Base-by-base conservation (phyloP, 2,888 invertebrate species). In the Stramonita haemastoma region DNA sequence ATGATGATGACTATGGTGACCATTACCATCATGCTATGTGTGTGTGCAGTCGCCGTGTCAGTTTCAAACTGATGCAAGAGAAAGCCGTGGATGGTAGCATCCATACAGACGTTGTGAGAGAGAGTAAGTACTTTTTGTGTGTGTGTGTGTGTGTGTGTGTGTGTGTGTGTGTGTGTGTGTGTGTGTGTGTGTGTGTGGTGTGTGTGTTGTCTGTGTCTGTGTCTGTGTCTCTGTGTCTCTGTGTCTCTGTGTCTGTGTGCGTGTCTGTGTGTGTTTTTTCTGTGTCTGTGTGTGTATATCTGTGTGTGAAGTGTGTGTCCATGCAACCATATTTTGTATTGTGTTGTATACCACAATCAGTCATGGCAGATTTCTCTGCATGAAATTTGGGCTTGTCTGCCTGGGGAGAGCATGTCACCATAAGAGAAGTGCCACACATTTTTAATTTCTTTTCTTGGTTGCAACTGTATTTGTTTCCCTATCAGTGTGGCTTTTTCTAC, bases 41-140 rank as follows among this genome's bases (percentile, higher is more conserved):
- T 60, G 22, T 34, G n/a, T 70, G 60, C 81, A 87, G 83, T 29
- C 87, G 87, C 15, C 87, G 87, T 70, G 70, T 89, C n/a, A 84
- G 83, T 29, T 89, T 87, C 83, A 87, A 83, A 70, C 17, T 70
- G 83, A 87, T 83, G 87, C 89, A 89, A 11, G 89, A 89, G 56
- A 89, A 85, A 26, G 70, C 36, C n/a, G 87, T 87, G 57, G 87
- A 89, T 83, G 83, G 46, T 19, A 36, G 83, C 19, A 19, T 15
- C 36, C 19, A 36, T 29, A 46, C 36, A 56, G 89, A 86, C 17
- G 87, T 89, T 5, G 17, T 34, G n/a, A 17, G 81, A 29, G 83
- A 87, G 15, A 36, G 89, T 89, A 66, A 89, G 89, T 88, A n/a
- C 36, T 57, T 29, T n/a, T 19, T 79, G 34, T 79, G 34, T 79